Percentiles rank a stretch among this genome's conserved stretches.
These are phyloP conservation scores for Limnephilus lunatus DNA, from an alignment of 2,888 invertebrate genomes.

Conservation along the genomic window DNA sequence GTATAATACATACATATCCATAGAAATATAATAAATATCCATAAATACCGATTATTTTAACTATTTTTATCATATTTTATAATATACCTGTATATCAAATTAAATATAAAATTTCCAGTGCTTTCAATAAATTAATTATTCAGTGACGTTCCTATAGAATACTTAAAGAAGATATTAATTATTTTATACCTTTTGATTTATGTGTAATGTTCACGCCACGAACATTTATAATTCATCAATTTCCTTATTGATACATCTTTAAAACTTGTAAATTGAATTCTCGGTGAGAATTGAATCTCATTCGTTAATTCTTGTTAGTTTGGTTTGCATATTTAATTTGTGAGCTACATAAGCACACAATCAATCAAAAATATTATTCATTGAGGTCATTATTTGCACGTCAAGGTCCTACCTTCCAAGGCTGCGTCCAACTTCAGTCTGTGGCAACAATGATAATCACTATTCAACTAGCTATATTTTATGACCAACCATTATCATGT, in stretches of 20 bases:
- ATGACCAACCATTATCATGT: background rate
- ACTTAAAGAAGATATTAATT: background rate
- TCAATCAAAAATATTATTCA: slow-evolving; percentile 42
- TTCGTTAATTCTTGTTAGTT: slow-evolving; percentile 13
- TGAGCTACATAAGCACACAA: slow-evolving; percentile 36
- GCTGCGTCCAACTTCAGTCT: background rate
- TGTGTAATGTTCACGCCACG: background rate
- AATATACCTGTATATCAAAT: background rate
- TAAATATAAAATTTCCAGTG: background rate
- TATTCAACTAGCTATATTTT: background rate
- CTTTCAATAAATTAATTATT: background rate
- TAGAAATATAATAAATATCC: background rate
- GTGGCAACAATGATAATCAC: background rate
- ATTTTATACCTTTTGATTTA: background rate
- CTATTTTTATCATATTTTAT: background rate
- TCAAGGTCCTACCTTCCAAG: slow-evolving; percentile 41
- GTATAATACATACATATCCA: too few species aligned
- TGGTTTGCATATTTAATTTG: slow-evolving; percentile 42
- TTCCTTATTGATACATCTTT: background rate
- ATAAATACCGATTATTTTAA: background rate
- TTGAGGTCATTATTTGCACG: slow-evolving; percentile 48
- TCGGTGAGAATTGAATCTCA: slow-evolving; percentile 17
- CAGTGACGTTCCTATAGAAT: background rate
- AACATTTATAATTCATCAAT: background rate
- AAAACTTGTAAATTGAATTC: background rate